Base-by-base conservation (phyloP, 2,888 invertebrate genomes). In the Ochlodes sylvanus region DNA sequence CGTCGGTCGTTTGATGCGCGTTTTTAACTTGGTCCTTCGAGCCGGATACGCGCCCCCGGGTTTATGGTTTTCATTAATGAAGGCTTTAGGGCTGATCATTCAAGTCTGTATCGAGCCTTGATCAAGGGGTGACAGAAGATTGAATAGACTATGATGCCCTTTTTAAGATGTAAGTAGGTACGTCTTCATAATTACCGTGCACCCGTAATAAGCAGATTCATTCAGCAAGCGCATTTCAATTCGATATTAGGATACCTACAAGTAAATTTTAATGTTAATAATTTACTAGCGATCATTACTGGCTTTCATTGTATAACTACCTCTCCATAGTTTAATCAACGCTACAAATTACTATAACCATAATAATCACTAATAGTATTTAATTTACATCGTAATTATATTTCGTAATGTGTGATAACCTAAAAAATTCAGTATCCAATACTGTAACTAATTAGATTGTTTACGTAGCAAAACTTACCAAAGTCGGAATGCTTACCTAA, bases 31-130 rank as follows among this genome's bases (percentile, higher is more conserved):
- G 80, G 81, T 81, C 79, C 79, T 84, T 79, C 79, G 80, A 78
- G 81, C 84, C 85, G 86, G 85, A 86, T 82, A 75, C 79, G 75
- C 80, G 80, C 85, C 84, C 86, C 85, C 76, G 76, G 76, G 74
- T 89, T 88, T 86, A 88, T 85, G 89, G 87, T 86, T 87, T 88
- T 86, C 89, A 89, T 91, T 91, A 91, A 90, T 89, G 90, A 90
- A 88, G 88, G 89, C 92, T 85, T 79, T 84, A 78, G 86, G 90
- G 87, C 89, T 85, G 90, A 90, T 90, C 89, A 85, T 86, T 87
- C 84, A 82, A 83, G 82, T 80, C 85, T 77, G 77, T 84, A 82
- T 80, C 80, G 80, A 79, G 79, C 80, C 81, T 81, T 81, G 82
- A 82, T 84, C 84, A 81, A 81, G 82, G 86, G 86, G 85, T 83